Evolutionary conservation across 2,113 vertebrate species (phyloP), one percentile per base, ranked within the genome.

Genomic region (Chloroceryle aenea): DNA sequence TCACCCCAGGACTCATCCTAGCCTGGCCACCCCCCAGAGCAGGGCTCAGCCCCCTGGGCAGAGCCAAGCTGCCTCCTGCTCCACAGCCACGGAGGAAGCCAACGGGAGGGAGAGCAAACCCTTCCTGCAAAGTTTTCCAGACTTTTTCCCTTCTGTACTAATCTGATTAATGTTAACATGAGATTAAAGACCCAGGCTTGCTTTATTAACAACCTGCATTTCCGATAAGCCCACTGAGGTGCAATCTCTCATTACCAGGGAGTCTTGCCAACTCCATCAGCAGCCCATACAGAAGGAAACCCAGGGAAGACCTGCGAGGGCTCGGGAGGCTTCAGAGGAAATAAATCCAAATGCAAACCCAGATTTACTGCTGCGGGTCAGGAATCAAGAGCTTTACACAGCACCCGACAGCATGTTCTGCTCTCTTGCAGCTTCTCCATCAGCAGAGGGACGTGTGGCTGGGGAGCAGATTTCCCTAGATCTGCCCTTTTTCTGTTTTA

Each of bases 181-280:
- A 91, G 69, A 90, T 96, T 96, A 95, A 97, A 92, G 95, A 79
- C 86, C 81, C 14, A n/a, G 66, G 84, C 73, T 96, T 96, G 82
- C 93, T 93, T 97, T 97, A 92, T 96, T 92, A 96, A 94, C 90
- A 84, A 76, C 78, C 78, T 89, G 90, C 53, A 47, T 56, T 94
- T 93, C 91, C 29, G 26, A 83, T 78, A 80, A 85, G 86, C 86
- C 79, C 2, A 3, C 73, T 52, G 95, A 95, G 90, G 93, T 93
- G 90, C 82, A 79, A 78, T 79, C 90, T 84, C 90, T 95, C 29
- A 1, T 92, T 78, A 72, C 62, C 78, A 71, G 75, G 73, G 81
- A 95, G 47, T 6, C 67, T 83, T 93, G 90, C 90, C 94, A 96
- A 12, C 93, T 71, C 85, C 85, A 77, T 59, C 71, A 97, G 90